Conservation (phyloP, 2,888 invertebrate genomes). For the Odontomyia ornata region DNA sequence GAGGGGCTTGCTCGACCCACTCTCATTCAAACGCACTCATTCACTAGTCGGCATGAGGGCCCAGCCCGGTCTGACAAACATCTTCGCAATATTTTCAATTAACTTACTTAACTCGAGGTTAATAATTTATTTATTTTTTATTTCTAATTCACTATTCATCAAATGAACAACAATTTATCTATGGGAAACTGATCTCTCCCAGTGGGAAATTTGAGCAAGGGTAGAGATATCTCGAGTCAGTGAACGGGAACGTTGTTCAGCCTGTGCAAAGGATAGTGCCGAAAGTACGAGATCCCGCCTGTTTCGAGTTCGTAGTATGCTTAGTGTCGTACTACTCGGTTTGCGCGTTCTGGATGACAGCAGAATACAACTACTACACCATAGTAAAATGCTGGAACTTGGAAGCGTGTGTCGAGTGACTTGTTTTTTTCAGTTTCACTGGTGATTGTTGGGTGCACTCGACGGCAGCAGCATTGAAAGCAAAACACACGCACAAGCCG, state of each 20-base stretch:
- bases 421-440: constrained; percentile 33
- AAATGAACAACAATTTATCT: neutral
- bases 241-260: too few species aligned
- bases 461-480: neutral
- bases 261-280: too few species aligned
- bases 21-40: constrained; percentile 28
- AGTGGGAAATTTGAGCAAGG: constrained; percentile 15
- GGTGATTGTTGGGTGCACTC: constrained; percentile 26
- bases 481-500: neutral
- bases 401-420: constrained; percentile 38
- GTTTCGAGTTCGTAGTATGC: constrained; percentile 39
- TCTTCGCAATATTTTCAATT: constrained; percentile 12
- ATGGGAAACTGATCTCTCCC: constrained; percentile 12
- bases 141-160: neutral
- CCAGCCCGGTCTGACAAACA: neutral
- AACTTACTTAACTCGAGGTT: neutral
- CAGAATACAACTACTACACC: constrained; percentile 59
- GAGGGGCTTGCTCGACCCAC: constrained; percentile 32
- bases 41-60: constrained; percentile 9
- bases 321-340: constrained; percentile 45
- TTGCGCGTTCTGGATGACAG: constrained; percentile 54
- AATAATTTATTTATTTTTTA: constrained; percentile 9
- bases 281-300: constrained; percentile 7
- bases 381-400: constrained; percentile 45
- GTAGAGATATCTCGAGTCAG: neutral